Conservation (phyloP, 2,888 invertebrate genomes). For the Andrena flavipes region DNA sequence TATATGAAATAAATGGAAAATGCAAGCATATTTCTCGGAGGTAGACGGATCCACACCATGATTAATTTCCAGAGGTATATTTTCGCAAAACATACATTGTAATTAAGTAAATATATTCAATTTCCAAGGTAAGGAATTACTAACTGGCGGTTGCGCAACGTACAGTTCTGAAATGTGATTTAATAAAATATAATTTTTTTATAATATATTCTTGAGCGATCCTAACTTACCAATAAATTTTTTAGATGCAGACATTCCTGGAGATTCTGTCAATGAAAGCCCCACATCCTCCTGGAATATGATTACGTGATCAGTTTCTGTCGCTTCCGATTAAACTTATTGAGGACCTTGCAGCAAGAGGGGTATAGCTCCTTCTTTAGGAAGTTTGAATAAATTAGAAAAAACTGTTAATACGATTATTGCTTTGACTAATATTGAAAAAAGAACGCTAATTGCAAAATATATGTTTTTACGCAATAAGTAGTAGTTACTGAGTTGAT, state of each 20-base stretch:
- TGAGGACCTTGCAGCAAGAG: too few relatives aligned
- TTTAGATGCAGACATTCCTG: slow-evolving; percentile 54
- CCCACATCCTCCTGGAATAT: slow-evolving; percentile 47
- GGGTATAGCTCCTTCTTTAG: too few relatives aligned
- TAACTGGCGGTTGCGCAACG: slow-evolving; percentile 87
- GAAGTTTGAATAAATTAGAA: too few relatives aligned
- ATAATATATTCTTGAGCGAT: not conserved
- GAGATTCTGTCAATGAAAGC: slow-evolving; percentile 34
- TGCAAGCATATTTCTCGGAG: not conserved
- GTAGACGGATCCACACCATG: not conserved
- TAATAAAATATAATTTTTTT: slow-evolving; percentile 8
- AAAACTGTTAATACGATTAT: too few relatives aligned
- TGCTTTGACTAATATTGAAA: too few relatives aligned
- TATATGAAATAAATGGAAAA: slow-evolving; percentile 26
- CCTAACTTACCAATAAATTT: slow-evolving; percentile 73
- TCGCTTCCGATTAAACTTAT: too few relatives aligned
- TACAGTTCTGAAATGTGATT: slow-evolving; percentile 86
- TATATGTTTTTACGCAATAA: too few relatives aligned
- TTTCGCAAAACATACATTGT: slow-evolving; percentile 70
- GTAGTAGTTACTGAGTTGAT: too few relatives aligned
- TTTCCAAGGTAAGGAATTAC: slow-evolving; percentile 87
- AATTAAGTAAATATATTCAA: slow-evolving; percentile 83
- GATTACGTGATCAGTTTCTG: not conserved
- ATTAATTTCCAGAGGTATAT: slow-evolving; percentile 14
- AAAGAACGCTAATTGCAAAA: too few relatives aligned